Percentiles rank a stretch among this genome's conserved stretches.
phyloP scores from a whole-genome alignment of 2,113 vertebrate species.

The Chitala chitala region DNA sequence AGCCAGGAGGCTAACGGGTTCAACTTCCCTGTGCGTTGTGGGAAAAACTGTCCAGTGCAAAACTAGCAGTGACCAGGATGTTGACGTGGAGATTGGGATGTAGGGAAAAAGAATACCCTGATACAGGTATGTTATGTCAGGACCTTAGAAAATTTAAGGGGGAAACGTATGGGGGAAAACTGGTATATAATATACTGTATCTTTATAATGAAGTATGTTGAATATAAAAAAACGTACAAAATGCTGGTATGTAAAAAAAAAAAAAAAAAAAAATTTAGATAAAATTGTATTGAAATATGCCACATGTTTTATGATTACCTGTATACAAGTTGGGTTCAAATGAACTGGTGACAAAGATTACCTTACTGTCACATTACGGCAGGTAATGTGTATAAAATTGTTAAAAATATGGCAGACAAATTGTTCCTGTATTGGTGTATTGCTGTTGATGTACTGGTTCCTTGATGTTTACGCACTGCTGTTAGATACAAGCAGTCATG shows the following conservation, averaged over 20 bases:
- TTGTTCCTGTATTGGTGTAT: neutral
- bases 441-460: neutral
- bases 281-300: too few species aligned
- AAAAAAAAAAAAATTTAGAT: too few species aligned
- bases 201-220: too few species aligned
- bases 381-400: neutral
- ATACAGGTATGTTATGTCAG: slow-evolving; percentile 38
- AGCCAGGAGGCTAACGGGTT: slow-evolving; percentile 52
- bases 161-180: too few species aligned
- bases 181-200: too few species aligned
- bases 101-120: slow-evolving; percentile 48
- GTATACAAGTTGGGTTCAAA: too few species aligned
- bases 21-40: slow-evolving; percentile 55
- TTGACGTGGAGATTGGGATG: slow-evolving; percentile 43
- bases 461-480: too few species aligned
- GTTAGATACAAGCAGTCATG: neutral
- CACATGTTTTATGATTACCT: too few species aligned
- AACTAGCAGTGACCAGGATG: slow-evolving; percentile 52
- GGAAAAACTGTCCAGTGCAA: slow-evolving; percentile 51
- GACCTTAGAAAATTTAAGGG: too few species aligned
- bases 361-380: neutral
- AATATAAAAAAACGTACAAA: too few species aligned
- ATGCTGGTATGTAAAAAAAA: too few species aligned
- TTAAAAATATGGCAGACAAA: neutral
- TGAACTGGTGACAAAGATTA: too few species aligned